Percentiles rank a stretch among this genome's conserved stretches.
These are phyloP conservation scores for Baronia brevicornis DNA, from an alignment of 2,888 invertebrate species.

Conservation along the genomic window DNA sequence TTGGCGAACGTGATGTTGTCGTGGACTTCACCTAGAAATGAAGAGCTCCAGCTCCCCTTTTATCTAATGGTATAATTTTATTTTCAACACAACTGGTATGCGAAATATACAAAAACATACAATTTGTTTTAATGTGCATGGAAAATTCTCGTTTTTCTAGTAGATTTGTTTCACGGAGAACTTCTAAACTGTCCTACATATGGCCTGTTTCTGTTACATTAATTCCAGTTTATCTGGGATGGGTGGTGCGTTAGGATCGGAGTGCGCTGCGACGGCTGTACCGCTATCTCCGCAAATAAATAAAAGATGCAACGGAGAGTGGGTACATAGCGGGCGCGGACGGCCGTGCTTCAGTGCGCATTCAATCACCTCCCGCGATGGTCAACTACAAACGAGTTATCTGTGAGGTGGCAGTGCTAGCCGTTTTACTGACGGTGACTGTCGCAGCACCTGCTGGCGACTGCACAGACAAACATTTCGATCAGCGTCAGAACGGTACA, in stretches of 20 bases:
- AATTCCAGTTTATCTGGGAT: constrained; percentile 59
- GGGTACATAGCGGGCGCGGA: constrained; percentile 58
- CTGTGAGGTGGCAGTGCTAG: constrained; percentile 47
- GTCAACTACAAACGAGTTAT: constrained; percentile 68
- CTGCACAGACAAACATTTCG: constrained; percentile 47
- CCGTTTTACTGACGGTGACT: constrained; percentile 26
- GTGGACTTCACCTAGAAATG: too few species aligned
- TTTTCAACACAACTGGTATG: too few species aligned
- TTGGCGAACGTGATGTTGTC: too few species aligned
- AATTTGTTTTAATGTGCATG: too few species aligned
- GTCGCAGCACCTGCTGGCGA: constrained; percentile 41
- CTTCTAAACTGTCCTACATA: constrained; percentile 32
- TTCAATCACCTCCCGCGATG: constrained; percentile 52
- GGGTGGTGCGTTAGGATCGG: constrained; percentile 39
- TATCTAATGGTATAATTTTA: too few species aligned
- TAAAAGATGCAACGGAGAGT: constrained; percentile 67
- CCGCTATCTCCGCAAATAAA: constrained; percentile 72
- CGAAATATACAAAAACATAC: too few species aligned
- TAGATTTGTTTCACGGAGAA: constrained; percentile 12
- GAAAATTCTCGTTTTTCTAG: too few species aligned
- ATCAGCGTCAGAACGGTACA: constrained; percentile 86
- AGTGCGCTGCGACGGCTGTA: constrained; percentile 44
- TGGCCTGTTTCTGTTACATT: constrained; percentile 42
- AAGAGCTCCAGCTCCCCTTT: too few species aligned
- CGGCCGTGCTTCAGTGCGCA: constrained; percentile 48